phyloP scores from a whole-genome alignment of 2,113 vertebrate species.

The Malurus elegans region DNA sequence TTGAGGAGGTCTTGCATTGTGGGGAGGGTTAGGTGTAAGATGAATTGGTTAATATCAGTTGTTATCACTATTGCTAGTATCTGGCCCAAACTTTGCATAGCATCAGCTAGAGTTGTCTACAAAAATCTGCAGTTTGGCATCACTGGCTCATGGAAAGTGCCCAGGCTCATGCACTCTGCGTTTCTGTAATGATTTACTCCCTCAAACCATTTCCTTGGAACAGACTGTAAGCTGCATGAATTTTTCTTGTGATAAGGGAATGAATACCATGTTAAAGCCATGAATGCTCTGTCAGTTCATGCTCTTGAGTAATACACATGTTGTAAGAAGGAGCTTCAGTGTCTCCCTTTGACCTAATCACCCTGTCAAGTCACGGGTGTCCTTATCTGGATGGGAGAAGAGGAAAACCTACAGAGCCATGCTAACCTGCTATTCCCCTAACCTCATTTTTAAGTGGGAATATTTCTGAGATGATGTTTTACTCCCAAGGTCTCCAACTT shows the following conservation, averaged over 20 bases:
- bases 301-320: rapidly evolving
- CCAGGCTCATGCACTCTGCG: rapidly evolving
- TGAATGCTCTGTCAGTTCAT: neutral
- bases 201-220: neutral
- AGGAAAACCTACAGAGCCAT: neutral
- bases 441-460: neutral
- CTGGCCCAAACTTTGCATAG: neutral
- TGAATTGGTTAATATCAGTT: neutral
- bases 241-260: neutral
- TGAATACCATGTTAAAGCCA: neutral
- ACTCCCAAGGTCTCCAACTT: neutral
- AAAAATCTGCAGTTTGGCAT: neutral
- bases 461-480: neutral
- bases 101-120: neutral
- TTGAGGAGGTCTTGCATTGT: rapidly evolving
- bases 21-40: neutral
- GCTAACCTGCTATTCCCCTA: neutral
- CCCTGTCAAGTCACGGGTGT: neutral
- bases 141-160: rapidly evolving
- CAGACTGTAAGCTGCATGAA: neutral
- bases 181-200: neutral
- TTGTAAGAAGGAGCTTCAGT: neutral
- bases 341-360: neutral
- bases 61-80: neutral
- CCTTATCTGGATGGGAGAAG: neutral